Percentiles rank a stretch among this genome's conserved stretches.
These are phyloP conservation scores for Hirudo medicinalis DNA, from an alignment of 1,140 invertebrate genomes.

Conservation along the genomic window DNA sequence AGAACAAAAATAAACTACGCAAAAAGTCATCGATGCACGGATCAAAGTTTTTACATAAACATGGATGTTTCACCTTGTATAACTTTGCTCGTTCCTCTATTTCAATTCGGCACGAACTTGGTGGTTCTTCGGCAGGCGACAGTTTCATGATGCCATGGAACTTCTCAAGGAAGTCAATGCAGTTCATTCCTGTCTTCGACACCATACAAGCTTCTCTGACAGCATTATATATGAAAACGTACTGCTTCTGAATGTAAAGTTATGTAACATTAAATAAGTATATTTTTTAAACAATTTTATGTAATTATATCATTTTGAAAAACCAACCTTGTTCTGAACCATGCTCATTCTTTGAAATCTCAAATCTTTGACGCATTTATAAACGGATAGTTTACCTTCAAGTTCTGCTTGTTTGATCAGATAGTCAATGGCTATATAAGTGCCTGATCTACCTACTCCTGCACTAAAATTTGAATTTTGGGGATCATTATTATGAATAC, in stretches of 20 bases:
- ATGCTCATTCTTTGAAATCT: constrained; percentile 28
- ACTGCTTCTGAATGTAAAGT: background rate
- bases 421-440: constrained; percentile 36
- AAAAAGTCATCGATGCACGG: no score
- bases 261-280: background rate
- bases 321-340: constrained; percentile 29
- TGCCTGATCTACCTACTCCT: constrained; percentile 37
- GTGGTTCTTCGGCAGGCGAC: no score
- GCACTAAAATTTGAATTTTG: constrained; percentile 27
- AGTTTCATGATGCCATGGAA: no score
- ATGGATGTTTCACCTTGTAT: no score
- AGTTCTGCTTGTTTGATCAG: constrained; percentile 29
- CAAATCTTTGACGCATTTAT: constrained; percentile 26
- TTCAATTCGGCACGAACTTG: no score
- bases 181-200: background rate
- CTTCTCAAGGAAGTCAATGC: background rate
- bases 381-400: constrained; percentile 27
- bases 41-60: no score
- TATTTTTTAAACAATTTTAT: constrained; percentile 3
- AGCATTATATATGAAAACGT: constrained; percentile 7
- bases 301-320: background rate
- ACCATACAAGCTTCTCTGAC: background rate
- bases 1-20: no score
- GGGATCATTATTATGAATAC: no score
- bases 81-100: no score